Evolutionary conservation across 2,888 invertebrate genomes (phyloP).

Genomic region (Pyrochroa serraticornis): DNA sequence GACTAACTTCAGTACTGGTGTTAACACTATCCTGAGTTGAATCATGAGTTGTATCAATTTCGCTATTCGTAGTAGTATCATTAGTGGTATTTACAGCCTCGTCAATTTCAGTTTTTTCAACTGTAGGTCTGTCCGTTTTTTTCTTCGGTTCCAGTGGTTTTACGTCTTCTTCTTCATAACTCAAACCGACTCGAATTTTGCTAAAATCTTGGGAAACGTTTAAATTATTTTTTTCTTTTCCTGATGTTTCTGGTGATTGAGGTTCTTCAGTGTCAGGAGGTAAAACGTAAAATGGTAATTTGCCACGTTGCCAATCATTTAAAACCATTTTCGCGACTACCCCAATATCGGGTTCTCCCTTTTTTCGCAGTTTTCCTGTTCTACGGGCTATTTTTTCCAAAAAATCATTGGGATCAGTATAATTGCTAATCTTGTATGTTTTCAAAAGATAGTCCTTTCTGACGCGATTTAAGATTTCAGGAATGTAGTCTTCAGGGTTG

Average conservation of each 20-base stretch:
- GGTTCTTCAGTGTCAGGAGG: conserved; percentile 84
- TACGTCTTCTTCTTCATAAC: conserved; percentile 60
- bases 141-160: conserved; percentile 63
- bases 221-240: conserved; percentile 58
- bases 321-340: conserved; percentile 92
- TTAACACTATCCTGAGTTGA: neutral
- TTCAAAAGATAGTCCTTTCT: conserved; percentile 86
- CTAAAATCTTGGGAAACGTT: conserved; percentile 79
- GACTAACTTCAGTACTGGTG: conserved; percentile 52
- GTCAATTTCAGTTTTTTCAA: conserved; percentile 29
- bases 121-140: conserved; percentile 26
- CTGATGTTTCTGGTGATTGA: conserved; percentile 60
- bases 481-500: conserved; percentile 94
- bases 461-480: conserved; percentile 83
- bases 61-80: no score
- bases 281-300: conserved; percentile 90
- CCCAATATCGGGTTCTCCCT: conserved; percentile 93
- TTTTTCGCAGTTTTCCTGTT: conserved; percentile 89
- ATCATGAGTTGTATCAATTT: no score
- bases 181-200: conserved; percentile 73
- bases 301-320: conserved; percentile 99
- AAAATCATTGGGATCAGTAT: conserved; percentile 85
- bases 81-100: no score
- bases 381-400: conserved; percentile 87
- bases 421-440: conserved; percentile 86